Conservation (phyloP, 2,888 invertebrate genomes). For the Scaptomyza flava region DNA sequence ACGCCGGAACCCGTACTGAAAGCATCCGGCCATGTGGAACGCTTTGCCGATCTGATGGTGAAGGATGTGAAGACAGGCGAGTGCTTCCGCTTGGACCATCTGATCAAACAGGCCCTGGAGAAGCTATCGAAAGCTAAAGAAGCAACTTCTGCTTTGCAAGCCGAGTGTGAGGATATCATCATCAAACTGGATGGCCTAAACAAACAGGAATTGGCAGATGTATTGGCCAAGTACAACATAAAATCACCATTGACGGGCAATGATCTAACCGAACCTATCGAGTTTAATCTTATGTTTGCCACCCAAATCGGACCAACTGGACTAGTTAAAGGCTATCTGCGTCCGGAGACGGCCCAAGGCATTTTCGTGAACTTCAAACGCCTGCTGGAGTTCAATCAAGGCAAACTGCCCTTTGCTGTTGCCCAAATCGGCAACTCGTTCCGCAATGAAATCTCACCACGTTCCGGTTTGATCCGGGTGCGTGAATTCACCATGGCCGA, state of each 20-base stretch:
- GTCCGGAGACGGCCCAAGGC: constrained; percentile 99
- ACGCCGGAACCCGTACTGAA: constrained; percentile 98
- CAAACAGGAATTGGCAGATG: constrained; percentile 93
- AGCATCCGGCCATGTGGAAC: constrained; percentile 99
- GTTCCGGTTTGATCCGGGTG: constrained; percentile 97
- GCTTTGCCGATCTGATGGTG: constrained; percentile 99
- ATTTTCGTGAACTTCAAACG: constrained; percentile 99
- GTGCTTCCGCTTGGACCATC: constrained; percentile 98
- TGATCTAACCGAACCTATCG: constrained; percentile 96
- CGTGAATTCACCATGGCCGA: constrained; percentile 99
- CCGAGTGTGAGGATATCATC: constrained; percentile 81
- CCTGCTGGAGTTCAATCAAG: constrained; percentile 98
- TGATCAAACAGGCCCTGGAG: constrained; percentile 97
- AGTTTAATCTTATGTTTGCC: constrained; percentile 99
- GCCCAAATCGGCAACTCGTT: constrained; percentile 99
- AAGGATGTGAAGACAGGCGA: constrained; percentile 98
- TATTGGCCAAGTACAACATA: constrained; percentile 95
- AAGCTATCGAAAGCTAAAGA: constrained; percentile 94
- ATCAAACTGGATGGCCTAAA: constrained; percentile 93
- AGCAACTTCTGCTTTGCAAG: constrained; percentile 87
- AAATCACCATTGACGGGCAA: constrained; percentile 98
- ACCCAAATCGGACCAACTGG: constrained; percentile 99
- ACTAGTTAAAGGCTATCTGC: constrained; percentile 94
- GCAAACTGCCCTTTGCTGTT: constrained; percentile 97
- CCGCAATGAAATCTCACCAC: constrained; percentile 99